Evolutionary conservation across 2,797 vertebrate genomes (phyloP).

Genomic region (Notolepis coatsorum): DNA sequence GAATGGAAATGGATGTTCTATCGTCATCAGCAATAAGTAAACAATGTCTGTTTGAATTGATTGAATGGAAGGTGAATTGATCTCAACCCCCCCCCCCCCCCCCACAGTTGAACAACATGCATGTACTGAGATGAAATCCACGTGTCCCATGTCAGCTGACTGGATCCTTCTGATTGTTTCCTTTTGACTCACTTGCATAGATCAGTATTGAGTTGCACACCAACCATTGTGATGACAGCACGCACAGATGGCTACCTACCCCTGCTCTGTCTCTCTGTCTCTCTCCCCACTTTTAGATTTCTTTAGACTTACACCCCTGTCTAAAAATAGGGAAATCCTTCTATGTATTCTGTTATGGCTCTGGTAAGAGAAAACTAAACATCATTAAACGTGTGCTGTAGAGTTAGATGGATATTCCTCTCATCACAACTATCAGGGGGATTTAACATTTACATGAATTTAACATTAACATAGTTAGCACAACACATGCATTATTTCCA

Average conservation of each 20-base stretch:
- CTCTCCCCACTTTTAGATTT: slow-evolving; percentile 38
- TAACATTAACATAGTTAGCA: too few relatives aligned
- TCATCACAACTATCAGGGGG: neutral
- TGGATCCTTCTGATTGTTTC: slow-evolving; percentile 28
- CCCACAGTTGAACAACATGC: too few relatives aligned
- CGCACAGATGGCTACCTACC: slow-evolving; percentile 1
- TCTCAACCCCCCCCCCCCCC: too few relatives aligned
- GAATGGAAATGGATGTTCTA: too few relatives aligned
- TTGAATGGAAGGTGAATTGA: too few relatives aligned
- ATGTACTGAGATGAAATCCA: slow-evolving; percentile 9
- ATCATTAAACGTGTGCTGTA: neutral
- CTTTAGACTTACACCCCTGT: slow-evolving; percentile 14
- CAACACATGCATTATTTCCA: too few relatives aligned
- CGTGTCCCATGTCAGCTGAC: slow-evolving; percentile 29
- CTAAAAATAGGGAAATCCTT: slow-evolving; percentile 61
- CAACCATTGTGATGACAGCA: slow-evolving; percentile 38
- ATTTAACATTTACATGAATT: too few relatives aligned
- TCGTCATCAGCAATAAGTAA: too few relatives aligned
- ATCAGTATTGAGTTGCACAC: slow-evolving; percentile 56
- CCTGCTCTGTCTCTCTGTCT: neutral
- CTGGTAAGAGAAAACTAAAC: slow-evolving; percentile 14
- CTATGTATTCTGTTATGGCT: neutral
- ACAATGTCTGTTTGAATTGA: too few relatives aligned
- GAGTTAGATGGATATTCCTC: neutral
- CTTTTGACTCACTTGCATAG: slow-evolving; percentile 22